A percentile compares a stretch with the other conserved stretches of the same genome.
These are phyloP conservation scores for Anguilla japonica DNA, from an alignment of 2,113 vertebrate species.

Conservation along the genomic window DNA sequence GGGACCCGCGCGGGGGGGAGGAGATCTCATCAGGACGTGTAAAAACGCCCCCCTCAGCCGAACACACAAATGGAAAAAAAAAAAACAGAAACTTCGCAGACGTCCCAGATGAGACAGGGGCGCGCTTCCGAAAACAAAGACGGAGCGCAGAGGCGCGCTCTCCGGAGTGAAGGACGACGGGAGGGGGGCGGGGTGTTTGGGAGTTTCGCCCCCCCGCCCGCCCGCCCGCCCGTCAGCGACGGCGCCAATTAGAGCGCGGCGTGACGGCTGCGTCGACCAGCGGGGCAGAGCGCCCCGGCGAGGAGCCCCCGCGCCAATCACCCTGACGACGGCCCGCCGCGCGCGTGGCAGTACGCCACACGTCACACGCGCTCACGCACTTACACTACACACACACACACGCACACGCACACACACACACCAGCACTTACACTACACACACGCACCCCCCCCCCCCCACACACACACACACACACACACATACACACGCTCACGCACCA, in stretches of 20 bases:
- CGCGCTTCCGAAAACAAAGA: background rate
- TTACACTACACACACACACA: too few relatives aligned
- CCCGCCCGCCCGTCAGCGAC: background rate
- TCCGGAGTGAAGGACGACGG: background rate
- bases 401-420: too few relatives aligned
- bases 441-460: too few relatives aligned
- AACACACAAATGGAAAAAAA: background rate
- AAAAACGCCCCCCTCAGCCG: background rate
- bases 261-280: background rate
- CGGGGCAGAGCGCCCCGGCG: background rate
- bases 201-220: background rate
- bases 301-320: background rate
- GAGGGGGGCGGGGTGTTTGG: constrained; percentile 16
- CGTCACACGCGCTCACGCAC: background rate
- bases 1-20: background rate
- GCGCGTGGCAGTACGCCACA: background rate
- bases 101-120: background rate
- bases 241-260: background rate
- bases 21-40: background rate
- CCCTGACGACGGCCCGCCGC: background rate
- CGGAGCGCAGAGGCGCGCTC: background rate
- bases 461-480: too few relatives aligned
- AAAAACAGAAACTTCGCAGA: background rate
- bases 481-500: too few relatives aligned
- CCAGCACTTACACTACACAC: too few relatives aligned